These are phyloP conservation scores for Pentamera pediparva DNA, from an alignment of 53 echinoderm and acorn worm genomes.

Conservation along the genomic window DNA sequence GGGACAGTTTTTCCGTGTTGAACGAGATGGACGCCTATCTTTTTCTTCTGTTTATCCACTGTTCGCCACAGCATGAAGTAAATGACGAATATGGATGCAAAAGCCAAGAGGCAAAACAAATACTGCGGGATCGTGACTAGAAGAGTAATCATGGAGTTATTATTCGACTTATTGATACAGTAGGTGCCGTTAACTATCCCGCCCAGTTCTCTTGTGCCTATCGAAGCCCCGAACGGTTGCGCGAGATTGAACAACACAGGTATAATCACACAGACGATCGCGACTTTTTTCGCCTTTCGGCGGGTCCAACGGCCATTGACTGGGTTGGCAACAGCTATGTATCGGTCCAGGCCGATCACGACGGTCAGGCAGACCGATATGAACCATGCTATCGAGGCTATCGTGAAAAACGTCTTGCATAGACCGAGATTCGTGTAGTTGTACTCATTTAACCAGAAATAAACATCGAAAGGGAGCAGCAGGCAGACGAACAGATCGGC, in stretches of 20 bases:
- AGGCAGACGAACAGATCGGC: slow-evolving; percentile 1
- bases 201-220: background rate
- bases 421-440: background rate
- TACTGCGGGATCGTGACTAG: background rate
- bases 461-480: background rate
- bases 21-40: too few species aligned
- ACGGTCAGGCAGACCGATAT: background rate
- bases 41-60: background rate
- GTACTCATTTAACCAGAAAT: background rate
- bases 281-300: background rate
- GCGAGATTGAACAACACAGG: background rate
- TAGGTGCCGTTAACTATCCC: background rate
- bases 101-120: background rate
- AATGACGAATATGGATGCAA: background rate
- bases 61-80: background rate
- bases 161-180: background rate
- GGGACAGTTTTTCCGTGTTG: too few species aligned
- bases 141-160: too few species aligned
- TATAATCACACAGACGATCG: background rate
- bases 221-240: background rate
- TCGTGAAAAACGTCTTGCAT: background rate
- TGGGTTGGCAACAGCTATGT: background rate
- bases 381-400: background rate
- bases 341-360: background rate
- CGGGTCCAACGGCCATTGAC: slow-evolving; percentile 3